Base-by-base conservation (phyloP, 2,113 vertebrate genomes). In the Corydoras sp. region DNA sequence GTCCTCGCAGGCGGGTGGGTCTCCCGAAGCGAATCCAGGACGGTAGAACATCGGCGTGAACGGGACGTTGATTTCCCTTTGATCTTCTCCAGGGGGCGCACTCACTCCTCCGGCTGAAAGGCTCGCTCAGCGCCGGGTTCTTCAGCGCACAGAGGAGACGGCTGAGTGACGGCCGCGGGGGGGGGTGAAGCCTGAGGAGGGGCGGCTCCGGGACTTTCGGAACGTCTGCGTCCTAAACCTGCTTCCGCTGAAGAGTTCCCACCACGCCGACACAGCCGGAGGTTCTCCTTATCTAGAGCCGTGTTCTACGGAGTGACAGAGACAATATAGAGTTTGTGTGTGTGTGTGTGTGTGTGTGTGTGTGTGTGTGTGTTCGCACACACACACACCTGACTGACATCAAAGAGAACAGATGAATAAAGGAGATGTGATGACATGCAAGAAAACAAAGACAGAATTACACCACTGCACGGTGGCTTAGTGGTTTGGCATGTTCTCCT, bases 211-310 rank as follows among this genome's bases (percentile, higher is more conserved):
- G 60, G 55, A 49, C 31, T 68, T 63, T 24, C 30, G 31, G 49
- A 68, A 50, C 29, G 29, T 18, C 43, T 59, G 55, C 58, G 65
- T 14, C 60, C 69, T 14, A 31, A 14, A 64, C 61, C 62, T 65
- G 49, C 50, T 73, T 71, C 74, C 75, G 72, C 86, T 66, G 74
- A 74, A 66, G 82, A 74, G 60, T 85, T 86, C 15, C 83, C 89
- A 69, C 80, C 72, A 60, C 71, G 89, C 71, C 85, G 91, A 81
- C 84, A 70, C 84, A 92, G 83, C 82, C 92, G 91, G 72, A 97
- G 90, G 81, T 81, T 90, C 86, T 92, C 90, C 86, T 99, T 98
- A 96, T 99, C 96, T 83, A 98, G 93, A 88, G 95, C 95, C 82
- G 96, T 99, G 88, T 92, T 97, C 96, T 99, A 87, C n/a, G 15